These are phyloP conservation scores for Drosophila jambulina DNA, from an alignment of 1,140 invertebrate genomes.

Conservation along the genomic window DNA sequence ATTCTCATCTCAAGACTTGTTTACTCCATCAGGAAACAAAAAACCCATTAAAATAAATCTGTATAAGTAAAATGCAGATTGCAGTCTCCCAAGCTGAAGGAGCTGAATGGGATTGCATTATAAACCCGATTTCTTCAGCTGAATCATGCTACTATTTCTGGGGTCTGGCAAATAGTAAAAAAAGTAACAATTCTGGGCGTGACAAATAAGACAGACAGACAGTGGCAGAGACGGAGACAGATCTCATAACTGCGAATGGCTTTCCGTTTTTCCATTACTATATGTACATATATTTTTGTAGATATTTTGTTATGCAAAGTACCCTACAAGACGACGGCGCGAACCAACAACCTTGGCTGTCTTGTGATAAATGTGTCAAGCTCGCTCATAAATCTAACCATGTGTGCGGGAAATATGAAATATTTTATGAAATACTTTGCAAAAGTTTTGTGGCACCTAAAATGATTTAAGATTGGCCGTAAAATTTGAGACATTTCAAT, in stretches of 20 bases:
- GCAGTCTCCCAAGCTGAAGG: constrained; percentile 14
- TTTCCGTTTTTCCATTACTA: constrained; percentile 24
- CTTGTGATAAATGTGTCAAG: constrained; percentile 45
- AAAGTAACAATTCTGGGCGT: constrained; percentile 19
- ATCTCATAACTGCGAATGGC: constrained; percentile 38
- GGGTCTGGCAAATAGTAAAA: constrained; percentile 13
- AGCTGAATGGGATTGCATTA: constrained; percentile 39
- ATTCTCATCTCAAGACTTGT: constrained; percentile 1
- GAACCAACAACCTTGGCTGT: constrained; percentile 29
- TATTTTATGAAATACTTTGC: constrained; percentile 15
- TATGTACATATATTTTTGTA: constrained; percentile 14
- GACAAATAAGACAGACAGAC: constrained; percentile 28
- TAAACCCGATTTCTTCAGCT: constrained; percentile 17
- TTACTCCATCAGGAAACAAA: background rate
- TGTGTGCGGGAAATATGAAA: constrained; percentile 34
- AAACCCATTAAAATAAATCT: constrained; percentile 2
- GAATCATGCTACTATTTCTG: constrained; percentile 35
- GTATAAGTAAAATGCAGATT: constrained; percentile 34
- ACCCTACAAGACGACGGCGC: constrained; percentile 24
- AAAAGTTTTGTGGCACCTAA: constrained; percentile 22
- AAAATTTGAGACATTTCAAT: background rate
- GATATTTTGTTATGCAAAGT: constrained; percentile 44
- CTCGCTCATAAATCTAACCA: constrained; percentile 39
- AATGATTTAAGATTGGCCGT: constrained; percentile 8
- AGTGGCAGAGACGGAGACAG: constrained; percentile 39